Evolutionary conservation across 2,888 invertebrate species (phyloP), one percentile per base, ranked within the genome.

Genomic region (Heliconius hortense): DNA sequence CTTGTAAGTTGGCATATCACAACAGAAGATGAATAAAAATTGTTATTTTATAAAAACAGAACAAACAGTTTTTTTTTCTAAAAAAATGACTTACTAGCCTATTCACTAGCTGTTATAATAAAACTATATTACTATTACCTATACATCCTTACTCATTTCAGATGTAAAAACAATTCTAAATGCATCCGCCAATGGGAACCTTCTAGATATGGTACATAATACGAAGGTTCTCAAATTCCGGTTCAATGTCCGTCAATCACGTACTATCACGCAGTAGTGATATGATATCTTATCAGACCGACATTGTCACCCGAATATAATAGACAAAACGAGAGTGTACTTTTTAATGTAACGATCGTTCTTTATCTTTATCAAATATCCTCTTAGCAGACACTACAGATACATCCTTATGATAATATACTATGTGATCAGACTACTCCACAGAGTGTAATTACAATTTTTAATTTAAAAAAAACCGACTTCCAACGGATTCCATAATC

Each of bases 231-330:
- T 70, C 31, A n/a, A 62, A 75, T 8, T 75, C 77, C 78, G 78
- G 78, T 77, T 77, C 77, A 78, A 78, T 21, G 77, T 77, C 68
- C 78, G 73, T 64, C 59, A 69, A n/a, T 64, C 53, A 71, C 48
- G 71, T 53, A 39, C 39, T 67, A 67, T 63, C 74, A 72, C 43
- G 24, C 53, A n/a, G 21, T 56, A 21, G 0, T 24, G 71, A 78
- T 76, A 76, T 24, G 53, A 26, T 76, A 76, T 76, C 75, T 77
- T 75, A 78, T 78, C 77, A 24, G 35, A 35, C 71, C 63, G 60
- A 74, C 67, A 26, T n/a, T 35, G 62, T 69, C 48, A 73, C 43
- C 59, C 13, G 31, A 31, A 28, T 67, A 24, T 15, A 60, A 21
- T 71, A 26, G 24, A 39, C 11, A 10, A 56, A 56, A 56, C 11